Evolutionary conservation across 2,888 invertebrate species (phyloP), one percentile per base, ranked within the genome.

Genomic region (Dysmachus trigonus): DNA sequence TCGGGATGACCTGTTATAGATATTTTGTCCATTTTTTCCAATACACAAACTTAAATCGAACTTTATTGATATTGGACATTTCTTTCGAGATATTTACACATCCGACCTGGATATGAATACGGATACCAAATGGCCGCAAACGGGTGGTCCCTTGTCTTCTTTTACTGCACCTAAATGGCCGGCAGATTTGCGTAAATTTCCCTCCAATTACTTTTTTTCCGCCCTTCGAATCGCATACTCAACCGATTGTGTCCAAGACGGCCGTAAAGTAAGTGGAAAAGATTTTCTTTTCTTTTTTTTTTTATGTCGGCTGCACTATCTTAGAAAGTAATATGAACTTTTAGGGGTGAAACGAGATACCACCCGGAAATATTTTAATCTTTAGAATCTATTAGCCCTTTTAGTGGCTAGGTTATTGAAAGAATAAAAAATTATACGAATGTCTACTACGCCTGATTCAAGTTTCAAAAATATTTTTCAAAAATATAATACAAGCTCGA

Each of bases 1-100:
- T 79, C 35, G 74, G 82, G 81, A 87, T 87, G 87, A 87, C 87
- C 87, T 87, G 87, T 87, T 85, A 85, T 83, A 87, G 85, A 86
- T 87, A 86, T 86, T 85, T 85, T 82, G 86, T 82, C 86, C 73
- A 82, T 86, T 86, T 86, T 86, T 86, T 86, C 82, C 86, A 86
- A 82, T 86, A 82, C 82, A 86, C 82, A 82, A 86, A 82, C 82
- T 82, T 83, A 86, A 86, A 86, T 86, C 53, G 82, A 86, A 86
- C 86, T 86, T 86, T 86, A 86, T 86, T 86, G 86, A 86, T 86
- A 86, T 86, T 86, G 86, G 86, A 83, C 86, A 83, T 77, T 71
- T 77, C 62, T 85, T 77, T 85, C 77, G 77, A 77, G 62, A 77
- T 77, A 85, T 85, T 85, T 77, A 85, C 73, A 85, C 74, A 85